phyloP scores from a whole-genome alignment of 1,140 invertebrate genomes.

The Chlorops oryzae region DNA sequence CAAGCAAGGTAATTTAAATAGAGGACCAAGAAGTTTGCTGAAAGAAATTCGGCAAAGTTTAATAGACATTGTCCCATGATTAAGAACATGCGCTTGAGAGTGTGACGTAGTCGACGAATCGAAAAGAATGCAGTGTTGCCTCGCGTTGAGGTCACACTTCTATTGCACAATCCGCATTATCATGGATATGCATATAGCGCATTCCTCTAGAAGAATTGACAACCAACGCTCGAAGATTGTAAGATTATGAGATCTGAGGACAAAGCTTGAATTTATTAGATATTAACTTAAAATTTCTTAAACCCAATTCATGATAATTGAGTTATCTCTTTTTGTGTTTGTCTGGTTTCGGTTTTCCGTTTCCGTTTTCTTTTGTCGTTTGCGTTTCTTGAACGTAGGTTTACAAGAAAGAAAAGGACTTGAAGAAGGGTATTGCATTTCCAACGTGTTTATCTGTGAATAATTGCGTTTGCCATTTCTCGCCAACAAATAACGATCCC shows the following conservation, averaged over 20 bases:
- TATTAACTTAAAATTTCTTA: background rate
- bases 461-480: constrained; percentile 99
- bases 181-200: too few species aligned
- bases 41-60: background rate
- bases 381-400: constrained; percentile 24
- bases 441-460: constrained; percentile 98
- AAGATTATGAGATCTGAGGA: constrained; percentile 48
- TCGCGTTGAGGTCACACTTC: too few species aligned
- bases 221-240: constrained; percentile 27
- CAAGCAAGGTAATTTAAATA: constrained; percentile 72
- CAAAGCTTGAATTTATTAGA: constrained; percentile 10
- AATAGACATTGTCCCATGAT: constrained; percentile 43
- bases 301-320: constrained; percentile 13
- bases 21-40: too few species aligned
- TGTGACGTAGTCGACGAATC: background rate
- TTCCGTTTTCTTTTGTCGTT: background rate
- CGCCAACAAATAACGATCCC: constrained; percentile 87
- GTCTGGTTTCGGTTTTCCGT: background rate
- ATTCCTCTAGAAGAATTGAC: too few species aligned
- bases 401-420: constrained; percentile 97
- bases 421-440: constrained; percentile 98
- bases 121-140: constrained; percentile 2
- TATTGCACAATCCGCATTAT: too few species aligned
- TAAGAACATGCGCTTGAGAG: constrained; percentile 35
- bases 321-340: constrained; percentile 5